Base-by-base conservation (phyloP, 1,140 invertebrate genomes). In the Drosophila auraria region DNA sequence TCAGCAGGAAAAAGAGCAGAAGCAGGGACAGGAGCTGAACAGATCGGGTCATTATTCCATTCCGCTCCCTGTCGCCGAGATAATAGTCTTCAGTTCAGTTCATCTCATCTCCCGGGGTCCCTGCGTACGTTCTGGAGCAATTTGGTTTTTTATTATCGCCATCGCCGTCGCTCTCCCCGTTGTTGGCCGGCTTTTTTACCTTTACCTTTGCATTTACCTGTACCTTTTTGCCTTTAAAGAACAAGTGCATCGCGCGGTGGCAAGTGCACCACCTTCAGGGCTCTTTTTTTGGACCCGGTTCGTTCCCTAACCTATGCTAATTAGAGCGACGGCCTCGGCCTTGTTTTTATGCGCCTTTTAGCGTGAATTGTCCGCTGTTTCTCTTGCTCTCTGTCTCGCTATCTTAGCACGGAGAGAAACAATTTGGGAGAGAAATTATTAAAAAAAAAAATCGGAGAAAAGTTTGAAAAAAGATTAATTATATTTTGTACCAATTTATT, bases 281-380 rank as follows among this genome's bases (percentile, higher is more conserved):
- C 36, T 54, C 38, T 71, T 45, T 30, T 51, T 49, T 59, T 17
- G 61, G 40, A 58, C 45, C 72, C 15, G 65, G 49, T 61, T 38
- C 65, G 53, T 73, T 44, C 53, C 45, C 65, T 50, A 69, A 65
- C 79, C 83, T 87, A 87, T 87, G 84, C 84, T 87, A 87, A 87
- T 87, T 87, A 87, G 86, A 89, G 81, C 84, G 69, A 72, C 84
- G 84, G 86, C 84, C 84, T 87, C 84, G 84, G 84, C 84, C 84
- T 87, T 87, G 84, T 87, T 87, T 87, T 87, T 87, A 87, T 87
- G 84, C 84, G 73, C 81, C 54, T 89, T 58, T 81, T 81, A 81
- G 78, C 84, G 84, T 83, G 70, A 89, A 89, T 57, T 87, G 75
- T 84, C 76, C 81, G 58, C 49, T 69, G 62, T 36, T 53, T 33